Evolutionary conservation across 2,888 invertebrate genomes (phyloP), one percentile per base, ranked within the genome.

Genomic region (Ptychoptera albimana): DNA sequence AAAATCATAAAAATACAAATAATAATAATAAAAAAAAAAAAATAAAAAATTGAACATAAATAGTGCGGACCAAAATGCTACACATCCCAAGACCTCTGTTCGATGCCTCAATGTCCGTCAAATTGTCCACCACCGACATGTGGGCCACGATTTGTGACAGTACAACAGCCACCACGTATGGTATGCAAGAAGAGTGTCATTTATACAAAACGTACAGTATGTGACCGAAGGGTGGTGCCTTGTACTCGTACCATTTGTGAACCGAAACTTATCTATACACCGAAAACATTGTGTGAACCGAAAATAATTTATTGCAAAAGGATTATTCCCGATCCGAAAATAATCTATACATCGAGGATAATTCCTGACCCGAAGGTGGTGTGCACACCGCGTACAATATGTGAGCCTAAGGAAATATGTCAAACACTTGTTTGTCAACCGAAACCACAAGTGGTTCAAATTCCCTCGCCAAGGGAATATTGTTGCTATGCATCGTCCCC

Each of bases 111-210:
- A 49, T 60, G 60, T 49, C 58, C 57, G 2, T 57, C 59, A 39
- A 55, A 58, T 42, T 54, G 57, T 29, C 58, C 60, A 42, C 58
- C 59, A 16, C 59, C 59, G 5, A 48, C 30, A 23, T 48, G 48
- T 31, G 40, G 54, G 32, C 60, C 60, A n/a, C 59, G 58, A 51
- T 56, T 57, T 47, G 57, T 62, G 16, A 60, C 60, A 12, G 56
- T 62, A 10, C 62, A 62, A 42, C 61, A 61, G 42, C 61, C 60
- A 6, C 60, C 62, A 1, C 57, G 59, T 7, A 48, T 61, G 4
- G 55, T 62, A 31, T 58, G 58, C 47, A 58, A 59, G 51, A 62
- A 62, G 48, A 57, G 58, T 8, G 60, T 62, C n/a, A 57, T 62
- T 5, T 60, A 58, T 15, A 44, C 44, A 11, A 42, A 42, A 30